Conservation (phyloP, 2,888 invertebrate species). For the Nematopogon swammerdamellus region DNA sequence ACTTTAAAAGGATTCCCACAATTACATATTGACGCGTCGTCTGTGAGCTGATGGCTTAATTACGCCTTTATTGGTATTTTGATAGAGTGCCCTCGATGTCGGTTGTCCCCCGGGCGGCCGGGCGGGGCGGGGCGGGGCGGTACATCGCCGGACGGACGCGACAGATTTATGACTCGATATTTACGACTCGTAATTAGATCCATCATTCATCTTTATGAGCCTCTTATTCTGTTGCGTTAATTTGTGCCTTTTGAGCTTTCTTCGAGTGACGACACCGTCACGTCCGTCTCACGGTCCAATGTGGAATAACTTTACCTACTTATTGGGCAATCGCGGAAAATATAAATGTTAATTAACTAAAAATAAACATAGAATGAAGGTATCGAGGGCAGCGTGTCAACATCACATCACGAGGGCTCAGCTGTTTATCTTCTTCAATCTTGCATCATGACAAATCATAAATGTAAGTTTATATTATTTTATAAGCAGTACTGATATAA, state of each 20-base stretch:
- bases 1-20: background rate
- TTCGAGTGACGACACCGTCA: background rate
- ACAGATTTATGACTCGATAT: background rate
- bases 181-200: conserved; percentile 1
- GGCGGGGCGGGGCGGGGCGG: background rate
- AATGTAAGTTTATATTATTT: too few relatives aligned
- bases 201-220: background rate
- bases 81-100: background rate
- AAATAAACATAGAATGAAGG: too few relatives aligned
- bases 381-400: too few relatives aligned
- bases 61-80: conserved; percentile 1
- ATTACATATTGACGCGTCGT: background rate
- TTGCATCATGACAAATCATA: too few relatives aligned
- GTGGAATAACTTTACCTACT: too few relatives aligned
- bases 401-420: too few relatives aligned
- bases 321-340: too few relatives aligned
- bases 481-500: too few relatives aligned
- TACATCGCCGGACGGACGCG: background rate
- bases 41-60: background rate
- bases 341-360: too few relatives aligned
- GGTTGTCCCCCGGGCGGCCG: background rate
- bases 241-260: background rate
- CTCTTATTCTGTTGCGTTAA: background rate
- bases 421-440: too few relatives aligned
- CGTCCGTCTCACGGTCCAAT: too few relatives aligned